Evolutionary conservation across 2,888 invertebrate genomes (phyloP), one percentile per base, ranked within the genome.

Genomic region (Eristalinus sepulchralis): DNA sequence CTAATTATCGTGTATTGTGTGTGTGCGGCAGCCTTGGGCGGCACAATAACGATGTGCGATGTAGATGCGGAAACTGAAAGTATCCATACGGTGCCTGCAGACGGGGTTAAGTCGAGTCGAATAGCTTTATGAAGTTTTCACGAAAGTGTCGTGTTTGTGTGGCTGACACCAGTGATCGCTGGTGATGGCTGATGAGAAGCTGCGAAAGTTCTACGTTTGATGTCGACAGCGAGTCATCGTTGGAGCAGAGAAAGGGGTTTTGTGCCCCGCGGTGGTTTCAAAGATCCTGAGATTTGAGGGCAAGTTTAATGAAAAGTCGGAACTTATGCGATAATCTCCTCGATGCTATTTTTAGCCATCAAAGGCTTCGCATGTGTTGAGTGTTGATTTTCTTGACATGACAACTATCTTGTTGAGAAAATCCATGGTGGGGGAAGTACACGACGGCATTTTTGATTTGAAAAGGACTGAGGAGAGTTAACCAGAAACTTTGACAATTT

Each of bases 1-100:
- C 76, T 75, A 75, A 79, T 79, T 72, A 78, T 63, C 36, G 66
- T 20, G 31, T 13, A 20, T 60, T 53, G 62, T 72, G 10, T 17
- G 36, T 20, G 36, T n/a, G 11, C 31, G 60, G 33, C 22, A 22
- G 24, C 13, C 34, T 13, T 31, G 1, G 22, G 62, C 34, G 17
- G 20, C 67, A 24, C 60, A 47, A n/a, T 76, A 62, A 76, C 53
- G 53, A 76, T 62, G 53, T 53, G 67, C 47, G 67, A 62, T 27
- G 27, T 8, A 60, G 53, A 60, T 59, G 39, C 33, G 76, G 53
- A 68, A 53, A 60, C 31, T 59, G 20, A 59, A 75, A 70, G 57
- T 59, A 57, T 57, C 57, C 47, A 17, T 13, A 1, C 11, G 13
- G 47, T 59, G 57, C 2, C 10, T 2, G 55, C 1, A 22, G 17